Evolutionary conservation across 2,797 vertebrate genomes (phyloP), one percentile per base, ranked within the genome.

Genomic region (Leptoclinus maculatus): DNA sequence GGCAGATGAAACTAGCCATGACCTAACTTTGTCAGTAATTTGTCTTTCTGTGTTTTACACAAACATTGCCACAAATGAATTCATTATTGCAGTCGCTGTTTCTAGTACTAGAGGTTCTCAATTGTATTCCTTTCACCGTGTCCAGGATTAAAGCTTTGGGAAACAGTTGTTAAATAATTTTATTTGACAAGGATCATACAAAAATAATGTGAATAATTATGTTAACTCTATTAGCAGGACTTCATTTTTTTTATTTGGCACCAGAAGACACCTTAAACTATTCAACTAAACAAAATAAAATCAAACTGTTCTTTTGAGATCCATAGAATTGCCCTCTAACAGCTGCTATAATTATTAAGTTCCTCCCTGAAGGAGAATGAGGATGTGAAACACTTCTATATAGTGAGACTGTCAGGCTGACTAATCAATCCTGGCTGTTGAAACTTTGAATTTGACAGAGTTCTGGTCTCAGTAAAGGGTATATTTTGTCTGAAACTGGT

Each of bases 311-410:
- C 13, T 43, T 16, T 36, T 67, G 6, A 19, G n/a, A 65, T 32
- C 5, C 3, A 34, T 13, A 36, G 2, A 23, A 34, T 2, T 38
- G 7, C 19, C 34, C 71, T 5, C 3, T 5, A 12, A 41, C 29
- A 10, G 27, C 10, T 17, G 32, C 23, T 71, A 27, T 39, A 43
- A 7, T 45, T 27, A n/a, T 19, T 29, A 64, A 27, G 32, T 39
- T 29, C 66, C 47, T 34, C n/a, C 43, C 47, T n/a, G 38, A 70
- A 34, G 64, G n/a, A 67, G 54, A 88, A 89, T 65, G 66, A 80
- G 83, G 88, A 90, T 87, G 71, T 88, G 83, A 88, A 88, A 87
- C 70, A 38, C n/a, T 2, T 39, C 23, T 58, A 34, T 25, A n/a
- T 13, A 59, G 47, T 9, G 14, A 51, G 17, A 21, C 47, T 53